Percentiles rank a stretch among this genome's conserved stretches.
These are phyloP conservation scores for Equus przewalskii DNA, from an alignment of 2,113 vertebrate genomes.

Conservation along the genomic window DNA sequence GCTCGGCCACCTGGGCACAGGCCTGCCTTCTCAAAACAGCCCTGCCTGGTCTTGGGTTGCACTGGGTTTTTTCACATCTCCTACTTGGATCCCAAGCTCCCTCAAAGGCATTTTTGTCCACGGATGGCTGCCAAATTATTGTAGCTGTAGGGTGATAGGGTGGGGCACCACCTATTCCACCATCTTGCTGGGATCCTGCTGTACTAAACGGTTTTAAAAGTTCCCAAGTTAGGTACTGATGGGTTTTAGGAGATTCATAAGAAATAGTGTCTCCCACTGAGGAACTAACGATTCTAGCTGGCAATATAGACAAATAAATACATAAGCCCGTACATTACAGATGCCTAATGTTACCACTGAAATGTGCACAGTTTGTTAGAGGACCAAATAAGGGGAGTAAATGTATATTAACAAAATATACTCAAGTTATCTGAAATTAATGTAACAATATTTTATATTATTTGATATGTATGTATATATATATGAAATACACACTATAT, in stretches of 20 bases:
- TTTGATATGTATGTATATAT: not conserved
- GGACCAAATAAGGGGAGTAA: not conserved
- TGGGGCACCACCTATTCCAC: too few relatives aligned
- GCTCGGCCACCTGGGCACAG: too few relatives aligned
- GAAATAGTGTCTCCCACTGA: not conserved
- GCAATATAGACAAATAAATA: not conserved
- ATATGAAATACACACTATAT: not conserved
- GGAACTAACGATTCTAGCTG: not conserved
- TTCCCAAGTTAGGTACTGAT: not conserved
- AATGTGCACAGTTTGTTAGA: not conserved
- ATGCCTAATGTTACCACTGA: not conserved
- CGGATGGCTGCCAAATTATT: too few relatives aligned
- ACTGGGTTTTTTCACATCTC: too few relatives aligned
- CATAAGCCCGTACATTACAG: not conserved
- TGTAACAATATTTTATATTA: not conserved
- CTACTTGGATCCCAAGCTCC: too few relatives aligned
- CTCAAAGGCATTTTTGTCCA: too few relatives aligned
- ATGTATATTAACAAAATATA: not conserved
- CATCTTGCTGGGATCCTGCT: not conserved
- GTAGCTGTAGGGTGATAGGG: too few relatives aligned
- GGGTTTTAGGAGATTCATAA: not conserved
- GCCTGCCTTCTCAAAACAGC: too few relatives aligned
- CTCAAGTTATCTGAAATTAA: not conserved
- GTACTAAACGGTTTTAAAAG: not conserved
- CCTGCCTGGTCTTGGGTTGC: too few relatives aligned